phyloP scores from a whole-genome alignment of 2,113 vertebrate species.

The Nycticebus coucang region DNA sequence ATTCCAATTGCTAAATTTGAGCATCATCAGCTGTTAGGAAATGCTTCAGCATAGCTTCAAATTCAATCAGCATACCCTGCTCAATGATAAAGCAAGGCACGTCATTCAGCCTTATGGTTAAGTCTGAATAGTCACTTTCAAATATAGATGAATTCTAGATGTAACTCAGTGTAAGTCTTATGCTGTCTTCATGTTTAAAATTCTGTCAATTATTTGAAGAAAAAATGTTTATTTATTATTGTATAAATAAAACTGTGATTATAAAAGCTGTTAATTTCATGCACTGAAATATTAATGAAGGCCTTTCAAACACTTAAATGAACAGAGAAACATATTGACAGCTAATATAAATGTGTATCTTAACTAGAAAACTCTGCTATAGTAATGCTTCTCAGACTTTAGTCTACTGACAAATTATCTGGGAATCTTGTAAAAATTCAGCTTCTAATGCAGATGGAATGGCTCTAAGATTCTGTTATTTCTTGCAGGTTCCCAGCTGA shows the following conservation, averaged over 20 bases:
- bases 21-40: not conserved
- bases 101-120: not conserved
- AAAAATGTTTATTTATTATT: conserved; percentile 57
- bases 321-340: conserved; percentile 57
- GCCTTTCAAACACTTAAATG: conserved; percentile 42
- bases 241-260: conserved; percentile 27
- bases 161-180: not conserved
- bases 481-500: not conserved
- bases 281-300: conserved; percentile 45
- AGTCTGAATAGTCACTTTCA: conserved; percentile 14
- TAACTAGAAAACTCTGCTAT: not conserved
- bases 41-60: not conserved
- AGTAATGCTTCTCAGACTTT: not conserved
- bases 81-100: not conserved
- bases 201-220: not conserved
- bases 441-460: not conserved
- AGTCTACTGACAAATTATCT: conserved; percentile 9
- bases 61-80: not conserved
- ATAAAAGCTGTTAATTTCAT: conserved; percentile 59
- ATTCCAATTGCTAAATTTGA: not conserved
- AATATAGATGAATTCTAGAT: not conserved
- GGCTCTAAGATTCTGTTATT: not conserved
- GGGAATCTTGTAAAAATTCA: not conserved
- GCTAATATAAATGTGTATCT: conserved; percentile 65
- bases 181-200: conserved; percentile 57